phyloP scores from a whole-genome alignment of 2,113 vertebrate genomes.

The Panurus biarmicus region DNA sequence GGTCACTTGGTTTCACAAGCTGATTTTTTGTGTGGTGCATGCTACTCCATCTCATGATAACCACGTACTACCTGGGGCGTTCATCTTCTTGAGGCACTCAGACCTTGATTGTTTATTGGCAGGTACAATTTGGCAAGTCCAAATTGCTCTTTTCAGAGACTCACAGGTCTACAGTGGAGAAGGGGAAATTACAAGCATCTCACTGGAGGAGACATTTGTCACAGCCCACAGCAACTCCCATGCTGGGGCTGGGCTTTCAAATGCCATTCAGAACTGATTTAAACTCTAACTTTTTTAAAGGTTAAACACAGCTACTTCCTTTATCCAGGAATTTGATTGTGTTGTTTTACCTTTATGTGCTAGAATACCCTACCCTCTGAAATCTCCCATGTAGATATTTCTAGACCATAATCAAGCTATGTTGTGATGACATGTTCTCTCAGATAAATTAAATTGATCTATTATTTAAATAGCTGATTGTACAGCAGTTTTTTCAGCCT shows the following conservation, averaged over 20 bases:
- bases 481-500: neutral
- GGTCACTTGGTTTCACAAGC: neutral
- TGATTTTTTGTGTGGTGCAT: neutral
- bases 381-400: neutral
- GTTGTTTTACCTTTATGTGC: neutral
- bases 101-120: neutral
- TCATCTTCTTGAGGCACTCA: neutral
- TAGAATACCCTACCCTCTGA: neutral
- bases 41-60: neutral
- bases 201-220: neutral
- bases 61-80: neutral
- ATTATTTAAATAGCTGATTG: neutral
- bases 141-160: neutral
- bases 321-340: neutral
- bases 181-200: neutral
- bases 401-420: neutral
- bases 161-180: neutral
- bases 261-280: neutral
- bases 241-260: neutral
- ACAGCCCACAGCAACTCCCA: rapidly evolving
- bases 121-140: neutral
- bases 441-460: neutral
- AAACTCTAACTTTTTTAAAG: neutral
- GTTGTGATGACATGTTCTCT: neutral
- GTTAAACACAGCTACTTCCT: neutral